phyloP scores from a whole-genome alignment of 2,797 vertebrate species.

The Karalla daura region DNA sequence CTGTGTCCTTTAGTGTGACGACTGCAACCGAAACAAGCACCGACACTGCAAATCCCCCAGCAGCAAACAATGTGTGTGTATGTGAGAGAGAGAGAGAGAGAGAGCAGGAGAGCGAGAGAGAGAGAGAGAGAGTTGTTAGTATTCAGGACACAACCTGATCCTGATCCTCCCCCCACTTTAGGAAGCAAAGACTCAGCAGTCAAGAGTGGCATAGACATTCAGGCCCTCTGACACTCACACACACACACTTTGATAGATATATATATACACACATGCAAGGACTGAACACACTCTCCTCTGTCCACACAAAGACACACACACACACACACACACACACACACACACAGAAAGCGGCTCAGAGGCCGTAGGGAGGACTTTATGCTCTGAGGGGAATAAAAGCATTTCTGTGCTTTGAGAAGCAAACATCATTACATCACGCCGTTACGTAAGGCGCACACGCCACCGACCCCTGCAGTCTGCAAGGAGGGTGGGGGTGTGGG shows the following conservation, averaged over 20 bases:
- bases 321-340: constrained; percentile 30
- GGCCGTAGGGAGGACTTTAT: constrained; percentile 28
- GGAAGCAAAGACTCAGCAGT: constrained; percentile 72
- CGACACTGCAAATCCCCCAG: constrained; percentile 42
- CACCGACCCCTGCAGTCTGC: constrained; percentile 50
- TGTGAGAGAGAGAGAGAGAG: constrained; percentile 5
- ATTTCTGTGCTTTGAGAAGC: constrained; percentile 63
- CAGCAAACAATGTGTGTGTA: constrained; percentile 35
- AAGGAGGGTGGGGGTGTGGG: no score
- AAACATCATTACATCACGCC: constrained; percentile 68
- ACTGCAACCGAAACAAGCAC: constrained; percentile 37
- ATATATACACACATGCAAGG: background rate
- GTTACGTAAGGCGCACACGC: constrained; percentile 68
- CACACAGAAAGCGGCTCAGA: constrained; percentile 35
- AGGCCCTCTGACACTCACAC: constrained; percentile 48
- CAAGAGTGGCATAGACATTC: constrained; percentile 42
- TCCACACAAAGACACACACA: constrained; percentile 10
- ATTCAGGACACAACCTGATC: constrained; percentile 63
- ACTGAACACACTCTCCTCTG: background rate
- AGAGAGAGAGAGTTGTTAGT: constrained; percentile 51
- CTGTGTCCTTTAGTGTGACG: constrained; percentile 25
- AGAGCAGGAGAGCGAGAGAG: constrained; percentile 10
- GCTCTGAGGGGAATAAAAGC: constrained; percentile 37
- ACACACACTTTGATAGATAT: constrained; percentile 18
- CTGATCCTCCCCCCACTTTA: constrained; percentile 60